These are phyloP conservation scores for Brassicogethes aeneus DNA, from an alignment of 2,888 invertebrate genomes.

Conservation along the genomic window DNA sequence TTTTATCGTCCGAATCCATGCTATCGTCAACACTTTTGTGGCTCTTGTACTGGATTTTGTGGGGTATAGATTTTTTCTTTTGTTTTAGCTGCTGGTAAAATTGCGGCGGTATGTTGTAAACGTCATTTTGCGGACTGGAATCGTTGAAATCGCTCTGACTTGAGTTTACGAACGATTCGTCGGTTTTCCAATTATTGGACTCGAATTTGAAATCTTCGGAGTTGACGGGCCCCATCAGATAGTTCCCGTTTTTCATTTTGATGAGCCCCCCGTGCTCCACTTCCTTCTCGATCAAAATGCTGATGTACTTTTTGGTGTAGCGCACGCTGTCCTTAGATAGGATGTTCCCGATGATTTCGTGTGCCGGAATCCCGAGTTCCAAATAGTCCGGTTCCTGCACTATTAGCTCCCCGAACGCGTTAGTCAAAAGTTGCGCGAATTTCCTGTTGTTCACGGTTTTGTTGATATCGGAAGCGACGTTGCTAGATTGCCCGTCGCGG, in stretches of 20 bases:
- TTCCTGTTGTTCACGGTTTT: slow-evolving; percentile 10
- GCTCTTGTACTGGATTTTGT: background rate
- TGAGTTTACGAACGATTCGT: slow-evolving; percentile 4
- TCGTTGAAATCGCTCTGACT: background rate
- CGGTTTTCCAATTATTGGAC: background rate
- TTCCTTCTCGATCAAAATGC: slow-evolving; percentile 60
- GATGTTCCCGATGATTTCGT: slow-evolving; percentile 56
- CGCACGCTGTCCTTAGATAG: slow-evolving; percentile 54
- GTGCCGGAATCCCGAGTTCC: slow-evolving; percentile 62
- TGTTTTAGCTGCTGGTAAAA: slow-evolving; percentile 10
- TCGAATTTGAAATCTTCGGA: slow-evolving; percentile 16
- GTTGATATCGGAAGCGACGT: slow-evolving; percentile 3
- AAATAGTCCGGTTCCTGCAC: slow-evolving; percentile 63
- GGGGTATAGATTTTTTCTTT: slow-evolving; percentile 6
- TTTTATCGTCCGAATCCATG: slow-evolving; percentile 27
- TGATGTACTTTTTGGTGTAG: slow-evolving; percentile 53
- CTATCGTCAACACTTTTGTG: slow-evolving; percentile 10
- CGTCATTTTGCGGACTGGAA: slow-evolving; percentile 3
- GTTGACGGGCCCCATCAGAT: slow-evolving; percentile 53
- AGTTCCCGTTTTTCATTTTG: slow-evolving; percentile 58
- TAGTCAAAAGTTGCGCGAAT: slow-evolving; percentile 48
- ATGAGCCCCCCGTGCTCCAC: slow-evolving; percentile 59
- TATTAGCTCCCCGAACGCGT: slow-evolving; percentile 62
- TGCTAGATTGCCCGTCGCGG: slow-evolving; percentile 3
- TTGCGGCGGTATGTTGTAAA: background rate